phyloP scores from a whole-genome alignment of 2,113 vertebrate species.

The Puffinus mauretanicus region DNA sequence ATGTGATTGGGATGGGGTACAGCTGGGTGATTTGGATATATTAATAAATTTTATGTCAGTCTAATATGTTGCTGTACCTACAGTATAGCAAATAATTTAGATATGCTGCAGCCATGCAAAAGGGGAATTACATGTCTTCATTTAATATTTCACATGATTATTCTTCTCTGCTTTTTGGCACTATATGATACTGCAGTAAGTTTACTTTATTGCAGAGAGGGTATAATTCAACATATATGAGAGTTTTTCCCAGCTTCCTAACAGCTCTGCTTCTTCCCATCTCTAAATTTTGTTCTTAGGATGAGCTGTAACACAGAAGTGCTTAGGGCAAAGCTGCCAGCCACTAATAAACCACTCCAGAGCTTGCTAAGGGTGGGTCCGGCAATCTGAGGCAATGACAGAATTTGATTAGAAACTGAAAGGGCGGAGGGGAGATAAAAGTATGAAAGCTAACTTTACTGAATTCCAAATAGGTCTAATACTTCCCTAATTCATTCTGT shows the following conservation, averaged over 20 bases:
- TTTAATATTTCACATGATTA: background rate
- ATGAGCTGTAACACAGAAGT: background rate
- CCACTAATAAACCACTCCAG: background rate
- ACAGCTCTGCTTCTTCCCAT: background rate
- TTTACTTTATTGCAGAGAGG: background rate
- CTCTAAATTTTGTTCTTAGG: background rate
- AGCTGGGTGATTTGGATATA: background rate
- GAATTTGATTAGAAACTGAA: background rate
- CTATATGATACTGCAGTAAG: background rate
- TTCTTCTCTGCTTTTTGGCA: background rate
- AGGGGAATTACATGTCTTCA: background rate
- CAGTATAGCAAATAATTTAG: background rate
- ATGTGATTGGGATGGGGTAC: background rate
- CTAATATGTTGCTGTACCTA: background rate
- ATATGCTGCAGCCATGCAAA: background rate
- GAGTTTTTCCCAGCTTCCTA: background rate
- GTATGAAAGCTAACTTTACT: background rate
- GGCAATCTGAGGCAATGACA: background rate
- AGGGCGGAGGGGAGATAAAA: background rate
- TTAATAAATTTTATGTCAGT: background rate
- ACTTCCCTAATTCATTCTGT: background rate
- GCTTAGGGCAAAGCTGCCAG: background rate
- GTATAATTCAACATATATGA: background rate
- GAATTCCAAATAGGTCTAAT: background rate
- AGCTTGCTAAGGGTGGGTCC: background rate